These are phyloP conservation scores for Rhopilema esculentum DNA, from an alignment of 30 jellyfish, hydroid and myxozoan species.

Conservation along the genomic window DNA sequence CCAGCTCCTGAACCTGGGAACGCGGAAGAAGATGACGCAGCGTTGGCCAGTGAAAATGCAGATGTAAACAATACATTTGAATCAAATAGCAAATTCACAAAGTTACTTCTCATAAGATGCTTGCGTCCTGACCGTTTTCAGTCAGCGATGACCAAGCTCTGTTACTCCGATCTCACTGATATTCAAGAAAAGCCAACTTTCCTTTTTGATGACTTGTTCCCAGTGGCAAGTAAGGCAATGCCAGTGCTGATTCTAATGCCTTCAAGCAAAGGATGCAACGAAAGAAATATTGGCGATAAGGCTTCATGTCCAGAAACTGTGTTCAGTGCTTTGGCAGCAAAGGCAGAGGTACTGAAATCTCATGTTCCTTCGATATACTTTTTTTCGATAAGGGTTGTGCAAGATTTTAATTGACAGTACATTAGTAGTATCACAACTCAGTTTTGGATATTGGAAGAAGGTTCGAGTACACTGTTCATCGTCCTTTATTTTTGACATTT, in stretches of 20 bases:
- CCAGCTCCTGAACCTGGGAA: not conserved
- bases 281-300: not conserved
- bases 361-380: too few relatives aligned
- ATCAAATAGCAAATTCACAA: not conserved
- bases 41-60: not conserved
- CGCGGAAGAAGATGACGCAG: not conserved
- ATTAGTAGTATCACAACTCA: too few relatives aligned
- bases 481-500: too few relatives aligned
- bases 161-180: slow-evolving; percentile 18
- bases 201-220: slow-evolving; percentile 37
- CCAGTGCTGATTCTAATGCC: slow-evolving; percentile 62
- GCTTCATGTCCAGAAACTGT: not conserved
- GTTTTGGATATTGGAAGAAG: too few relatives aligned
- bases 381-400: too few relatives aligned
- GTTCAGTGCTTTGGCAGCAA: not conserved
- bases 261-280: not conserved
- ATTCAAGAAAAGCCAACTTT: not conserved
- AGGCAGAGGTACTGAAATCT: slow-evolving; percentile 13
- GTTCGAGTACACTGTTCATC: too few relatives aligned
- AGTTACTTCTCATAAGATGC: slow-evolving; percentile 43
- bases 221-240: not conserved
- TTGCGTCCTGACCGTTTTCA: slow-evolving; percentile 85
- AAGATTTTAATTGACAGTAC: too few relatives aligned
- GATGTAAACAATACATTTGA: not conserved
- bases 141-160: slow-evolving; percentile 35